A percentile compares a stretch with the other conserved stretches of the same genome.
Evolutionary conservation across 2,113 vertebrate species (phyloP).

Genomic region (Tylochromis polylepis): DNA sequence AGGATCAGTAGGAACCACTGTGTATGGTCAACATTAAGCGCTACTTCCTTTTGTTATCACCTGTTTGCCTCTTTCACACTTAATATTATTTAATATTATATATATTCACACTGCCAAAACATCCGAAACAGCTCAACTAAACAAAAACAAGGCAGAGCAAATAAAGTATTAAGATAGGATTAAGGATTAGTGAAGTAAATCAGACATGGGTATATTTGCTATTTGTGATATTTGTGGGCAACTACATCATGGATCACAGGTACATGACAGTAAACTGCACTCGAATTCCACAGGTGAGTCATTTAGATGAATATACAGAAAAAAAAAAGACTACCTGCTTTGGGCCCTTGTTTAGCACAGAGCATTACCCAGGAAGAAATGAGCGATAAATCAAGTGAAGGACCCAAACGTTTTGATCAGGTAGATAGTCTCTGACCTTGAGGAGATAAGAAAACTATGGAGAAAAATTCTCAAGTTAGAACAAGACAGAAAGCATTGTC

Average conservation of each 20-base stretch:
- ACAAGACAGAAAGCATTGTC: constrained; percentile 43
- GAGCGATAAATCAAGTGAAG: constrained; percentile 68
- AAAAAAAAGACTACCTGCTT: constrained; percentile 63
- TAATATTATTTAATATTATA: not conserved
- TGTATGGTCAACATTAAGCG: not conserved
- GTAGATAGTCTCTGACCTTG: constrained; percentile 74
- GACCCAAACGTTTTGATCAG: constrained; percentile 71
- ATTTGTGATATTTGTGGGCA: not conserved
- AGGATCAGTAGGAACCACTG: constrained; percentile 22
- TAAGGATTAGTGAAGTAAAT: not conserved
- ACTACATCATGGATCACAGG: constrained; percentile 2
- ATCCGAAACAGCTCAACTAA: not conserved
- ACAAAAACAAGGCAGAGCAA: not conserved
- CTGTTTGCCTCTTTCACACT: not conserved
- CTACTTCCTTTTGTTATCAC: constrained; percentile 4
- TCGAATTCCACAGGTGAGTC: constrained; percentile 33
- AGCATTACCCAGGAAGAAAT: constrained; percentile 69
- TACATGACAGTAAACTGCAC: constrained; percentile 25
- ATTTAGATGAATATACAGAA: constrained; percentile 59
- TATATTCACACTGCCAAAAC: not conserved
- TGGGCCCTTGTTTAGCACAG: constrained; percentile 64
- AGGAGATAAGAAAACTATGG: constrained; percentile 68
- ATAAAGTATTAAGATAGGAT: not conserved
- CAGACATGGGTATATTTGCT: not conserved
- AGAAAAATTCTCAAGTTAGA: constrained; percentile 68